These are phyloP conservation scores for Eupithecia exiguata DNA, from an alignment of 2,888 invertebrate species.

Conservation along the genomic window DNA sequence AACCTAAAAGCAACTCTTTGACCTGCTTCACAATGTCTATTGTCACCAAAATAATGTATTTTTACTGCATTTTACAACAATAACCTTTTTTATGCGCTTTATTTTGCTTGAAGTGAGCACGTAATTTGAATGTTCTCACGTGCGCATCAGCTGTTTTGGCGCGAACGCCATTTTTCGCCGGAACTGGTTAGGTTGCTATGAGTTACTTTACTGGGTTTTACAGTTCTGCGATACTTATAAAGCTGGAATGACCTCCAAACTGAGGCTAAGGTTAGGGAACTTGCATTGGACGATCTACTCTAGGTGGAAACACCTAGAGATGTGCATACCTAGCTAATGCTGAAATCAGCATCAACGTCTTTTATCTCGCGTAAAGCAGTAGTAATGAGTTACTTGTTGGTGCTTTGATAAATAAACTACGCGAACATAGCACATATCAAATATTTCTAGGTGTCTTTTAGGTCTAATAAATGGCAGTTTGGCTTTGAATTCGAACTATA, in stretches of 20 bases:
- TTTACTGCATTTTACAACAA: slow-evolving; percentile 29
- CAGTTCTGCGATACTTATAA: slow-evolving; percentile 6
- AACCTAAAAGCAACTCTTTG: slow-evolving; percentile 34
- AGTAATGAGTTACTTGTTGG: not conserved
- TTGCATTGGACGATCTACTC: not conserved
- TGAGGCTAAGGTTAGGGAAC: slow-evolving; percentile 10
- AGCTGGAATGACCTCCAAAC: slow-evolving; percentile 11
- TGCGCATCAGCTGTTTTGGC: slow-evolving; percentile 37
- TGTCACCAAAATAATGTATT: slow-evolving; percentile 26
- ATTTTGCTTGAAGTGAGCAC: slow-evolving; percentile 19
- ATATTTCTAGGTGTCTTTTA: not conserved
- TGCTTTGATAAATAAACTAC: not conserved
- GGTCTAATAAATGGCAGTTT: no score
- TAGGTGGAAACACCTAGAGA: no score
- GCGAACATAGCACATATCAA: not conserved
- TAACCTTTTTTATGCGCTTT: slow-evolving; percentile 13
- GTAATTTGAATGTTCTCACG: slow-evolving; percentile 30
- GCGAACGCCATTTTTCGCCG: slow-evolving; percentile 31
- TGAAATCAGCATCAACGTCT: not conserved
- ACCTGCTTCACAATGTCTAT: slow-evolving; percentile 20
- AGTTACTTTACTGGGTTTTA: slow-evolving; percentile 2
- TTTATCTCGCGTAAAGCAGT: not conserved
- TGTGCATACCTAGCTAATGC: not conserved
- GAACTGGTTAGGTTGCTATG: slow-evolving; percentile 27
- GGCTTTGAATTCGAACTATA: no score